Base-by-base conservation (phyloP, 2,797 vertebrate species). In the Diglossa cyanea region DNA sequence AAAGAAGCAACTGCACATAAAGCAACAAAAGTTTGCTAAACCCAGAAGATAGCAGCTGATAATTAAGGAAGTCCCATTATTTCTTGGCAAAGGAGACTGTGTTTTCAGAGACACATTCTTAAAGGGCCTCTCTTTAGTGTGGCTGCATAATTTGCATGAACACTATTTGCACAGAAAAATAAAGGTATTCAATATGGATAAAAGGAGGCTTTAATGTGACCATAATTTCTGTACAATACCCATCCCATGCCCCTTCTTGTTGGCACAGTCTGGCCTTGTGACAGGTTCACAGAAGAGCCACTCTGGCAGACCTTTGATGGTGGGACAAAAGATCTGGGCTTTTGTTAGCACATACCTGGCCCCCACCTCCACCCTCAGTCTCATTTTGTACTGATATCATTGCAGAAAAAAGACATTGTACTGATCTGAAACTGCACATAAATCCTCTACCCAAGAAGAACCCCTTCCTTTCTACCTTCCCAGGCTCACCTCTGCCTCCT, bases 31-130 rank as follows among this genome's bases (percentile, higher is more conserved):
- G 81, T 90, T 94, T 86, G 72, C 94, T 89, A 95, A 83, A 94
- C 26, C 9, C 87, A 95, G 93, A 90, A 95, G 76, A 97, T 82
- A 95, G 89, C 79, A 91, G 85, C 77, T 94, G 83, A 95, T 91
- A 93, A 95, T 94, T 96, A 91, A 94, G 88, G 70, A 94, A 80
- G 84, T 92, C 73, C 91, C 86, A 92, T 94, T 93, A 95, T 93
- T 90, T 91, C 65, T 90, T 92, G 90, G 93, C 95, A 95, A 85
- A 92, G 50, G 53, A 83, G 67, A 40, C 57, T 67, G 39, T 91
- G 73, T 93, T 92, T 94, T 80, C 65, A 94, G 70, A 94, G 66
- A 40, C 70, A 83, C 78, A 93, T 81, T 94, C 95, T 95, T 94
- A 93, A 96, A 94, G 78, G 60, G 81, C 76, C 44, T 94, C 66